A percentile compares a stretch with the other conserved stretches of the same genome.
Evolutionary conservation across 2,888 invertebrate species (phyloP).

Genomic region (Chymomyza caudatula): DNA sequence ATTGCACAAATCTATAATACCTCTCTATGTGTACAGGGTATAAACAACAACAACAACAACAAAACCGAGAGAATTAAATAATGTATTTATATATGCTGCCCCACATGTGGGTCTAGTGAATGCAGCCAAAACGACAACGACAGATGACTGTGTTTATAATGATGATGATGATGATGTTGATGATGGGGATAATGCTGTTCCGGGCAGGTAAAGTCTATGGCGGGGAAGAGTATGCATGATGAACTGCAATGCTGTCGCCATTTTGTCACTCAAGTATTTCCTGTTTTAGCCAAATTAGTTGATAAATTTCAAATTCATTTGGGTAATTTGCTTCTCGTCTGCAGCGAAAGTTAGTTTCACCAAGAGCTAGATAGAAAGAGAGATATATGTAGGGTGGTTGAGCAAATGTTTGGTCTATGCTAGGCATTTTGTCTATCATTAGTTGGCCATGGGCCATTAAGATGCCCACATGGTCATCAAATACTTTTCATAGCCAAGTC

Average conservation of each 20-base stretch:
- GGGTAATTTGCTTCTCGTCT: constrained; percentile 49
- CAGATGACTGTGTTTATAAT: background rate
- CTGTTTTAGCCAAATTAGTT: constrained; percentile 23
- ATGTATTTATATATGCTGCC: background rate
- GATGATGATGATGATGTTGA: too few relatives aligned
- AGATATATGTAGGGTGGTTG: too few relatives aligned
- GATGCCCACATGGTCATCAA: constrained; percentile 47
- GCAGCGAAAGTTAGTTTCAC: constrained; percentile 11
- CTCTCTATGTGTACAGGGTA: too few relatives aligned
- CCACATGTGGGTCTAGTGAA: background rate
- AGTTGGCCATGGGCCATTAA: constrained; percentile 49
- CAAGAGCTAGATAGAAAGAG: background rate
- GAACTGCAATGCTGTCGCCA: background rate
- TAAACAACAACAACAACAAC: too few relatives aligned
- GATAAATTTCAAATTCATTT: constrained; percentile 65
- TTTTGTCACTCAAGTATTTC: background rate
- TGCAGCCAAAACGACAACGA: background rate
- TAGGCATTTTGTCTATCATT: constrained; percentile 22
- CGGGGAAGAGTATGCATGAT: too few relatives aligned
- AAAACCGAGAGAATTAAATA: too few relatives aligned
- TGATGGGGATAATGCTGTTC: too few relatives aligned
- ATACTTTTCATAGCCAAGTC: too few relatives aligned
- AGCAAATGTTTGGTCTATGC: too few relatives aligned
- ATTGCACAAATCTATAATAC: too few relatives aligned
- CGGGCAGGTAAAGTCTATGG: too few relatives aligned